These are phyloP conservation scores for Prostheceraeus crozeri DNA, from an alignment of 2,888 invertebrate species.

Conservation along the genomic window DNA sequence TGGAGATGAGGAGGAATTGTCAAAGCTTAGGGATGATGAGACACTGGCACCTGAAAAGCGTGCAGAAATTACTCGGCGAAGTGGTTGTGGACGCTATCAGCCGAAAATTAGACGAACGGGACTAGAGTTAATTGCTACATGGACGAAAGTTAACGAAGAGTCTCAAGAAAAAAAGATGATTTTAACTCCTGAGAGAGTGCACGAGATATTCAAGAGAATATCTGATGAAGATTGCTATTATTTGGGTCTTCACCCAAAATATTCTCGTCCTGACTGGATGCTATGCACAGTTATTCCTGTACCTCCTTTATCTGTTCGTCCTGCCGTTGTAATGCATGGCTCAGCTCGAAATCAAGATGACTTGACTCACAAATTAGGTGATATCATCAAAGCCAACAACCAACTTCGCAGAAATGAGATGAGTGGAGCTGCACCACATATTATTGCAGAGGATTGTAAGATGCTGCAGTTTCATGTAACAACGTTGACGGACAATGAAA, in stretches of 20 bases:
- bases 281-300: constrained; percentile 92
- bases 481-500: constrained; percentile 93
- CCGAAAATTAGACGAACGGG: constrained; percentile 81
- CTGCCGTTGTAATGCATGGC: constrained; percentile 98
- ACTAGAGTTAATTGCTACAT: constrained; percentile 87
- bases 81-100: constrained; percentile 95
- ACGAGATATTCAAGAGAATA: constrained; percentile 90
- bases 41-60: no score
- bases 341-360: constrained; percentile 95
- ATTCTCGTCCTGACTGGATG: constrained; percentile 98
- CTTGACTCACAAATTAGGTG: constrained; percentile 93
- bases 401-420: constrained; percentile 88
- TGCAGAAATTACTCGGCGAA: neutral
- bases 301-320: constrained; percentile 86
- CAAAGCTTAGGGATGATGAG: no score
- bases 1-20: constrained; percentile 68
- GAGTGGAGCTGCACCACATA: constrained; percentile 92
- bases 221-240: constrained; percentile 92
- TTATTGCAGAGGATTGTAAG: constrained; percentile 88
- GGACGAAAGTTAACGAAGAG: constrained; percentile 85
- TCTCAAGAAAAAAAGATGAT: constrained; percentile 85
- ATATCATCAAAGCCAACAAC: constrained; percentile 95
- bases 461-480: constrained; percentile 97
- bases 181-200: constrained; percentile 86
- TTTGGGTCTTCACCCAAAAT: constrained; percentile 63